Conservation (phyloP, 2,888 invertebrate genomes). For the Taphrorychus bicolor region DNA sequence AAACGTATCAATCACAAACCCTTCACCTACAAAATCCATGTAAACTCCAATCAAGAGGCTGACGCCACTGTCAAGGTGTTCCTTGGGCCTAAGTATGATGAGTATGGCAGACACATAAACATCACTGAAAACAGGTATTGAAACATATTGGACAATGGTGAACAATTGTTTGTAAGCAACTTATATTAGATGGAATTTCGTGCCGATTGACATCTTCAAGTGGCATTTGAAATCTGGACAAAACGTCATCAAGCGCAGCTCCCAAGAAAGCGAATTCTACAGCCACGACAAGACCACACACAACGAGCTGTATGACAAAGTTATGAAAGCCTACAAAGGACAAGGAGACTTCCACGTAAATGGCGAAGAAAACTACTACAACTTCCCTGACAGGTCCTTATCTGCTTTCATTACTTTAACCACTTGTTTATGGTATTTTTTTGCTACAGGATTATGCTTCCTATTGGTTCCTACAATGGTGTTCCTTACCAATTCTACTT, state of each 20-base stretch:
- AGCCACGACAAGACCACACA: slow-evolving; percentile 70
- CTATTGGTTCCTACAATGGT: slow-evolving; percentile 72
- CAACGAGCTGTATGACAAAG: slow-evolving; percentile 68
- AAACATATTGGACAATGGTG: too few species aligned
- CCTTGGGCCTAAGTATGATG: slow-evolving; percentile 74
- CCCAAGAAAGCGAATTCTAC: slow-evolving; percentile 70
- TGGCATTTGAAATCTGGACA: slow-evolving; percentile 68
- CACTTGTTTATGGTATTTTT: too few species aligned
- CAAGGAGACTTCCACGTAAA: slow-evolving; percentile 64
- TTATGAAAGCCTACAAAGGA: slow-evolving; percentile 63
- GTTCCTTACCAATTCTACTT: slow-evolving; percentile 65
- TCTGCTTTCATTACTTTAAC: background rate
- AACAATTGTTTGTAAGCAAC: background rate
- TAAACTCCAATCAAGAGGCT: slow-evolving; percentile 66
- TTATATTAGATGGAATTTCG: slow-evolving; percentile 61
- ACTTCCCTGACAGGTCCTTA: slow-evolving; percentile 73
- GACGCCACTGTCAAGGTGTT: slow-evolving; percentile 70
- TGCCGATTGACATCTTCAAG: slow-evolving; percentile 67
- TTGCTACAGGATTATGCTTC: slow-evolving; percentile 67
- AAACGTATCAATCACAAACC: slow-evolving; percentile 74
- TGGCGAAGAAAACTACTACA: slow-evolving; percentile 67
- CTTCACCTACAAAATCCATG: slow-evolving; percentile 67
- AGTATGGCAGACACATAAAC: slow-evolving; percentile 62
- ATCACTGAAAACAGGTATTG: slow-evolving; percentile 63
- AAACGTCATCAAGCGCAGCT: slow-evolving; percentile 73